A percentile compares a stretch with the other conserved stretches of the same genome.
Conservation (phyloP, 2,888 invertebrate species). For the Prosopocoilus inquinatus region DNA sequence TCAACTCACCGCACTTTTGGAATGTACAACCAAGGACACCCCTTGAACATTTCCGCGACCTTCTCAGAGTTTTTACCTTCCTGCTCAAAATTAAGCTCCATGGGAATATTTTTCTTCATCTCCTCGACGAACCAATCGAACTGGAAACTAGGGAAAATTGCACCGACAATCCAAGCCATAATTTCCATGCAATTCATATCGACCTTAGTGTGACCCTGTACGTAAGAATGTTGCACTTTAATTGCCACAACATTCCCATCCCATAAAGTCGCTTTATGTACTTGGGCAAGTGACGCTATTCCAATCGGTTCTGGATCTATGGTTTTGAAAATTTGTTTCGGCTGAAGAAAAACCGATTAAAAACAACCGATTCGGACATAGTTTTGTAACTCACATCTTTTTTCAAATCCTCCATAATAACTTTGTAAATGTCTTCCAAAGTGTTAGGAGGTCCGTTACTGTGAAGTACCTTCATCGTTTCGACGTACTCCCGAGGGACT, state of each 20-base stretch:
- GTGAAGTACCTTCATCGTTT: constrained; percentile 87
- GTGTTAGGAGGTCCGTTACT: constrained; percentile 87
- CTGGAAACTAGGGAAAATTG: constrained; percentile 92
- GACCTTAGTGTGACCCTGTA: constrained; percentile 82
- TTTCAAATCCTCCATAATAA: constrained; percentile 85
- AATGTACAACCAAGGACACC: constrained; percentile 76
- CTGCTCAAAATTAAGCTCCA: constrained; percentile 84
- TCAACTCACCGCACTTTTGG: constrained; percentile 50
- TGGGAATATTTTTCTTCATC: constrained; percentile 87
- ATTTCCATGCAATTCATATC: constrained; percentile 96
- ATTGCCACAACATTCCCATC: constrained; percentile 83
- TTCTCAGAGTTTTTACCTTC: constrained; percentile 93
- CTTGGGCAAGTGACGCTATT: constrained; percentile 94
- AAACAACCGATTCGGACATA: not conserved
- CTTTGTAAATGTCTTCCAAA: constrained; percentile 78
- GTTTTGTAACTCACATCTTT: constrained; percentile 59
- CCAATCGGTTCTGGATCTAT: constrained; percentile 89
- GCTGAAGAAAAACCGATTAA: constrained; percentile 50
- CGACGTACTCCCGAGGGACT: constrained; percentile 89
- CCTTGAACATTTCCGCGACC: constrained; percentile 64
- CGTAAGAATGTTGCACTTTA: constrained; percentile 94
- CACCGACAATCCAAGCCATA: constrained; percentile 76
- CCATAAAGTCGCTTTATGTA: constrained; percentile 79
- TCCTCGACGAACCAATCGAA: constrained; percentile 97
- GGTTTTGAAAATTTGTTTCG: constrained; percentile 75